phyloP scores from a whole-genome alignment of 2,113 vertebrate species.

The Crypturellus undulatus region DNA sequence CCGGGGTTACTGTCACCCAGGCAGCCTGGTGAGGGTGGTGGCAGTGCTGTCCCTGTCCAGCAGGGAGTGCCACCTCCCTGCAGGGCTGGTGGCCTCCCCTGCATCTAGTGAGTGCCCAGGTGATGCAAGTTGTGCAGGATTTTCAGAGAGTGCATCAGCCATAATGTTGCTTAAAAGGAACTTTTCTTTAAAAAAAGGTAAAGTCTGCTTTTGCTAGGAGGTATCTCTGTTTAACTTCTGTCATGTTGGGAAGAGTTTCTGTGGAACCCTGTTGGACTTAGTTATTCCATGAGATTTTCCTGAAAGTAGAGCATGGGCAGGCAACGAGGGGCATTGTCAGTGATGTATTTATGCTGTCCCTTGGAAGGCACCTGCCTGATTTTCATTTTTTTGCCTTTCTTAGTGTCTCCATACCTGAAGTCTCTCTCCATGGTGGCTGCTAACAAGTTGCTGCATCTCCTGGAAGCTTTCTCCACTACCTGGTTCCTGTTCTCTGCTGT shows the following conservation, averaged over 20 bases:
- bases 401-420: conserved; percentile 98
- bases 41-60: conserved; percentile 15
- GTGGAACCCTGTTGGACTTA: neutral
- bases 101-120: neutral
- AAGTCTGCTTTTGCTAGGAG: neutral
- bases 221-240: neutral
- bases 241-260: neutral
- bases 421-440: conserved; percentile 98
- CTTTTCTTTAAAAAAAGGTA: neutral
- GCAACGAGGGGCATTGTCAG: neutral
- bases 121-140: neutral
- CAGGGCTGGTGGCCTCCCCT: accelerated
- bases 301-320: neutral
- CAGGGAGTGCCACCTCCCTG: conserved; percentile 39
- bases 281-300: neutral
- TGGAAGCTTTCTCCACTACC: conserved; percentile 96
- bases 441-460: conserved; percentile 95
- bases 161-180: neutral
- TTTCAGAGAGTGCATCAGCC: neutral
- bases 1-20: neutral
- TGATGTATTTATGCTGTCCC: neutral
- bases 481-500: conserved; percentile 95
- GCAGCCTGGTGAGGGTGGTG: neutral
- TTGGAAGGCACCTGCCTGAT: neutral
- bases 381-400: neutral